Base-by-base conservation (phyloP, 2,888 invertebrate genomes). In the Syrista parreyssii region DNA sequence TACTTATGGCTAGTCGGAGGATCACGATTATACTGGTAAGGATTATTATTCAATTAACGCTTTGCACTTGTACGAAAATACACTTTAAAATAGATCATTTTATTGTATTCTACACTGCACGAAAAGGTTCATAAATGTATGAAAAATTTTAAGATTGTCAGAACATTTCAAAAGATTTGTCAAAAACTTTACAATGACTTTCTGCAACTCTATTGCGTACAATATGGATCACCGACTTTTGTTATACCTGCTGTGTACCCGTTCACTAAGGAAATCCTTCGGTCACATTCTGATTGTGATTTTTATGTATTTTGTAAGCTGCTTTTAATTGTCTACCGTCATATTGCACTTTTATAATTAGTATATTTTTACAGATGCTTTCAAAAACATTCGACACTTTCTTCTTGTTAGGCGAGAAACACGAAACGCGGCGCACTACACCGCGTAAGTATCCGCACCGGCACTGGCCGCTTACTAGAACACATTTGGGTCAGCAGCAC, bases 401-500 rank as follows among this genome's bases (percentile, higher is more conserved):
- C 31, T 33, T 71, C 33, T 23, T 71, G 31, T 30, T 30, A 71
- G 30, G 30, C 30, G 71, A 71, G 30, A 31, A 71, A 71, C 9
- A 33, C 30, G 11, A 71, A 35, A 78, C 31, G 35, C 74, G 3
- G 34, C 69, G 12, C 75, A 73, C 40, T 73, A 82, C 79, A 82
- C 85, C 88, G 85, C 88, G 85, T 83, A 81, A 86, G 88, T 87
- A 88, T 82, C 88, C 87, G 89, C 85, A 87, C 87, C 86, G 88
- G 89, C 88, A 89, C 89, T 89, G 88, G 71, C 31, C 71, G 74
- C n/a, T 86, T 82, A 82, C 83, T 84, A 86, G 87, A 85, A 88
- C 88, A 87, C 89, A 89, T 89, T 89, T 89, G 88, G 89, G 89
- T 89, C 89, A 89, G 87, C 89, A 82, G 89, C 87, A 87, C 88